phyloP scores from a whole-genome alignment of 1,140 invertebrate genomes.

The Orussus abietinus region DNA sequence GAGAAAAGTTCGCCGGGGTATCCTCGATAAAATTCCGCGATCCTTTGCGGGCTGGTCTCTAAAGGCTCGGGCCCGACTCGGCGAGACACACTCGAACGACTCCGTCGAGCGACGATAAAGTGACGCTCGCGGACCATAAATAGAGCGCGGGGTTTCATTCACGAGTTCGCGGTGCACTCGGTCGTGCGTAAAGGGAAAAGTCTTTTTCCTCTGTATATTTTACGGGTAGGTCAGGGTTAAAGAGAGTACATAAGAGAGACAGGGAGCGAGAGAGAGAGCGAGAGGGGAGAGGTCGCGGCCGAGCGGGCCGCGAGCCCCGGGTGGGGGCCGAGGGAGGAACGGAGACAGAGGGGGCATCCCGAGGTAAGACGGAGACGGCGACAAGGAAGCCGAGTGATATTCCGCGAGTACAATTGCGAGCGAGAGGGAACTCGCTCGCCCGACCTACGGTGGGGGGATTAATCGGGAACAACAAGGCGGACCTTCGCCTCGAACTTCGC shows the following conservation, averaged over 20 bases:
- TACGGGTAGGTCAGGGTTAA: constrained; percentile 49
- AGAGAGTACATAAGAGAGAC: constrained; percentile 35
- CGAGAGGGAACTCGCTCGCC: no score
- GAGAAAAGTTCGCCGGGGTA: no score
- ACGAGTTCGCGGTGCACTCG: constrained; percentile 45
- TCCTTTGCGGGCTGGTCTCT: no score
- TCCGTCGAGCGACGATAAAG: no score
- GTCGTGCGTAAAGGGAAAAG: constrained; percentile 46
- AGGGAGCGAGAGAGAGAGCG: constrained; percentile 2
- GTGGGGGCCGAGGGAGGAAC: background rate
- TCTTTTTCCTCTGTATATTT: constrained; percentile 45
- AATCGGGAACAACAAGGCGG: constrained; percentile 22
- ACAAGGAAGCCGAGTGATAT: background rate
- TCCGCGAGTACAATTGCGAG: no score
- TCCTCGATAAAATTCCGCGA: no score
- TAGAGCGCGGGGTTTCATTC: constrained; percentile 34
- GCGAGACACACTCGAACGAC: no score
- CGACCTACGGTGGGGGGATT: constrained; percentile 22
- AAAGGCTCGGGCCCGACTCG: no score
- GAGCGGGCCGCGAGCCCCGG: constrained; percentile 4
- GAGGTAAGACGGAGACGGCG: background rate
- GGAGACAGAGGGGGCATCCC: background rate
- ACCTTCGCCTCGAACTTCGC: constrained; percentile 14
- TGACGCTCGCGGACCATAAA: constrained; percentile 2
- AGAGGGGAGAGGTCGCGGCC: constrained; percentile 7